Base-by-base conservation (phyloP, 2,888 invertebrate species). In the Baccha elongata region DNA sequence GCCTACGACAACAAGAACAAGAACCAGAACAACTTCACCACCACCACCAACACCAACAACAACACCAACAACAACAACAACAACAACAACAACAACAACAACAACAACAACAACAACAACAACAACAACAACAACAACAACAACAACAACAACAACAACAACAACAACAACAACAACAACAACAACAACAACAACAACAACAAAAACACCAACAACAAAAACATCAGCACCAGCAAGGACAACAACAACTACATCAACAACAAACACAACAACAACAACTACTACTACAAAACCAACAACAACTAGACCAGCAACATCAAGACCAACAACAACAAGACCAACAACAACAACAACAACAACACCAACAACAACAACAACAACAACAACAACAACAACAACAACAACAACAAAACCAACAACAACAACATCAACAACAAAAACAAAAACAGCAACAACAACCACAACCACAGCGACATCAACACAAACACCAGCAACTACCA, bases 241-340 rank as follows among this genome's bases (percentile, higher is more conserved):
- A 52, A 19, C 46, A 53, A 13, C 64, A n/a, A n/a, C 90, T 87
- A 58, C 87, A 87, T 8, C 84, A 88, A n/a, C 72, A 65, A 11
- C 64, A 65, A 10, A n/a, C n/a, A n/a, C 78, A 64, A 26, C 55
- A 55, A 26, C 26, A 52, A 19, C 46, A 53, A 13, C 64, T n/a
- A n/a, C n/a, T n/a, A n/a, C n/a, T n/a, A n/a, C n/a, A n/a, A n/a
- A n/a, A n/a, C n/a, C n/a, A n/a, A n/a, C n/a, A n/a, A n/a, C n/a
- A n/a, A n/a, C n/a, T n/a, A n/a, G n/a, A n/a, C n/a, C n/a, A n/a
- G n/a, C 87, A 87, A 8, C 84, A 88, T 11, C 72, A 65, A 11
- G 53, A 65, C 6, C 78, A 64, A 26, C 55, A 55, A 26, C 26
- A 52, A 19, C 46, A 53, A 13, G n/a, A n/a, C 64, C 87, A 87